Percentiles rank a stretch among this genome's conserved stretches.
phyloP scores from a whole-genome alignment of 92 coral and sea anemone genomes.

The Umimayanthus kanabou region DNA sequence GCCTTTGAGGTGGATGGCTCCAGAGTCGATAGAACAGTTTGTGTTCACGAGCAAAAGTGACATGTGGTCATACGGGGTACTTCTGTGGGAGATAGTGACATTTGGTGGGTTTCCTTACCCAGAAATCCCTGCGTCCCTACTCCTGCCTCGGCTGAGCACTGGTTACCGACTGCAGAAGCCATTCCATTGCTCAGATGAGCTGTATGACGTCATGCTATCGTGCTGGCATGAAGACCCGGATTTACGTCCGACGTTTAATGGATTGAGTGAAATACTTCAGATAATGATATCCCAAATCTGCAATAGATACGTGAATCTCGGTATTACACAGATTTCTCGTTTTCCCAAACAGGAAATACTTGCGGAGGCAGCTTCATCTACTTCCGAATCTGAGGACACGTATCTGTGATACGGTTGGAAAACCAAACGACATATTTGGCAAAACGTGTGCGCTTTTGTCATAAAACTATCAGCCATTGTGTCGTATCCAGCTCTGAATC shows the following conservation, averaged over 20 bases:
- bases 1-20: conserved; percentile 84
- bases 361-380: not conserved
- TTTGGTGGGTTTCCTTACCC: conserved; percentile 77
- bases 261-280: conserved; percentile 47
- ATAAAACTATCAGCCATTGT: too few relatives aligned
- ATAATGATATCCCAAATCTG: conserved; percentile 60
- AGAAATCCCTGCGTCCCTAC: conserved; percentile 55
- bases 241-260: conserved; percentile 69
- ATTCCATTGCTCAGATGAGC: conserved; percentile 63
- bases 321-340: not conserved
- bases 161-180: conserved; percentile 75
- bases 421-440: too few relatives aligned
- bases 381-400: not conserved
- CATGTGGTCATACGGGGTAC: conserved; percentile 70
- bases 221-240: conserved; percentile 72
- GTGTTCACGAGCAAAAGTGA: conserved; percentile 30
- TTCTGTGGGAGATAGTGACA: conserved; percentile 76
- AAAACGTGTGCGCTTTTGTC: too few relatives aligned
- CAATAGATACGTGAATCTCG: conserved; percentile 55
- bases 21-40: conserved; percentile 60
- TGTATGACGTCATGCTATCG: conserved; percentile 68
- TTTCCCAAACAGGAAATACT: not conserved
- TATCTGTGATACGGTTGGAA: not conserved
- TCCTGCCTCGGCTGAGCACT: conserved; percentile 54
- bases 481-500: too few relatives aligned